These are phyloP conservation scores for Coracopsis vasa DNA, from an alignment of 2,113 vertebrate genomes.

Conservation along the genomic window DNA sequence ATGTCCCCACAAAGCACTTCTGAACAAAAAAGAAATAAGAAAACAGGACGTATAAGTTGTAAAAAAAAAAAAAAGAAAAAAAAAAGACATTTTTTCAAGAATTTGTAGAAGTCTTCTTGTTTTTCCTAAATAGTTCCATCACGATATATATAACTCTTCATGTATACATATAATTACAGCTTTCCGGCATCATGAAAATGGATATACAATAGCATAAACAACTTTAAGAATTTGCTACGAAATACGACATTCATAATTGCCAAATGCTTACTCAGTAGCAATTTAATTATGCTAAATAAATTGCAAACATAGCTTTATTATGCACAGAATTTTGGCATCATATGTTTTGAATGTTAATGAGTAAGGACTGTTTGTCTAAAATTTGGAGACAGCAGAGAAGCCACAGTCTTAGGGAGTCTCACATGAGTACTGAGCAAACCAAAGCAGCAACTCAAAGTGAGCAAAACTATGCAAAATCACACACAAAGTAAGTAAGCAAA, in stretches of 20 bases:
- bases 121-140: not conserved
- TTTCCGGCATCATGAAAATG: not conserved
- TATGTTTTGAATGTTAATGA: not conserved
- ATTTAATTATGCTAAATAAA: not conserved
- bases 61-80: not conserved
- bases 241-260: not conserved
- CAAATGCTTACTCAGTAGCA: not conserved
- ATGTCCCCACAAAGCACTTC: not conserved
- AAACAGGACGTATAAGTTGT: not conserved
- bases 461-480: accelerated
- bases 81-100: not conserved
- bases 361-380: not conserved
- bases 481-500: not conserved
- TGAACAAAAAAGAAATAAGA: not conserved
- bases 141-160: not conserved
- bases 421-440: not conserved
- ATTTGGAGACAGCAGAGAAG: not conserved
- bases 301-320: not conserved
- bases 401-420: no score
- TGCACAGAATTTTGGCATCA: not conserved
- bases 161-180: not conserved
- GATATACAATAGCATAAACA: not conserved
- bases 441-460: not conserved
- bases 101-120: not conserved
- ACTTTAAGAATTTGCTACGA: not conserved